Evolutionary conservation across 2,797 vertebrate species (phyloP).

Genomic region (Eulemur mongoz): DNA sequence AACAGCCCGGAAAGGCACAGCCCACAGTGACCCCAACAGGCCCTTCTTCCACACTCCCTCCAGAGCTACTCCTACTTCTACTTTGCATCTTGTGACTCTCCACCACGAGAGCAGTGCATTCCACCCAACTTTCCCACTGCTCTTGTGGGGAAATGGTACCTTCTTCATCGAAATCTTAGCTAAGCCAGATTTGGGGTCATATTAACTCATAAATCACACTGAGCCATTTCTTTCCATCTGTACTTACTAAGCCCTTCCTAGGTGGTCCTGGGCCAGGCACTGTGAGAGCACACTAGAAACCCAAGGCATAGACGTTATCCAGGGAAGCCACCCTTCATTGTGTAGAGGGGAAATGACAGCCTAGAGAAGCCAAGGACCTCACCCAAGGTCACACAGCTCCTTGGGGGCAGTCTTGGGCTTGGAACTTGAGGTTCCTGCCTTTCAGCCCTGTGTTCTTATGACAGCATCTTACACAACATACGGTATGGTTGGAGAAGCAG

Average conservation of each 20-base stretch:
- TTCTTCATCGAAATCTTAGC: not conserved
- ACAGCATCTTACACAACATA: constrained; percentile 31
- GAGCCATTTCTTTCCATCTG: not conserved
- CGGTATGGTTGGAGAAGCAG: not conserved
- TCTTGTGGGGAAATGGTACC: not conserved
- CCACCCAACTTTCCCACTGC: not conserved
- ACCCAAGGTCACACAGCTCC: not conserved
- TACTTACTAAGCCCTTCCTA: not conserved
- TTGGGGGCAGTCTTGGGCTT: not conserved
- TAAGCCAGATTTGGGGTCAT: not conserved
- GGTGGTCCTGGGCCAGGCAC: not conserved
- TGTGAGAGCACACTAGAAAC: not conserved
- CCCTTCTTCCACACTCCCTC: not conserved
- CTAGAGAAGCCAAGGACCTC: not conserved
- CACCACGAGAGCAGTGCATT: not conserved
- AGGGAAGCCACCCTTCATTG: not conserved
- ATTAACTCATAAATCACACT: not conserved
- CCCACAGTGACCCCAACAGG: not conserved
- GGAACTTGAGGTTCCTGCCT: not conserved
- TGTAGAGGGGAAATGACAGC: not conserved
- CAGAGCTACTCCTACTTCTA: not conserved
- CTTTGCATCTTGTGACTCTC: not conserved
- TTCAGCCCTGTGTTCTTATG: constrained; percentile 11
- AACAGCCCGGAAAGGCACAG: not conserved
- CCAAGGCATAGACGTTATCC: not conserved